Conservation (phyloP, 2,888 invertebrate species). For the Prosopocoilus inquinatus region DNA sequence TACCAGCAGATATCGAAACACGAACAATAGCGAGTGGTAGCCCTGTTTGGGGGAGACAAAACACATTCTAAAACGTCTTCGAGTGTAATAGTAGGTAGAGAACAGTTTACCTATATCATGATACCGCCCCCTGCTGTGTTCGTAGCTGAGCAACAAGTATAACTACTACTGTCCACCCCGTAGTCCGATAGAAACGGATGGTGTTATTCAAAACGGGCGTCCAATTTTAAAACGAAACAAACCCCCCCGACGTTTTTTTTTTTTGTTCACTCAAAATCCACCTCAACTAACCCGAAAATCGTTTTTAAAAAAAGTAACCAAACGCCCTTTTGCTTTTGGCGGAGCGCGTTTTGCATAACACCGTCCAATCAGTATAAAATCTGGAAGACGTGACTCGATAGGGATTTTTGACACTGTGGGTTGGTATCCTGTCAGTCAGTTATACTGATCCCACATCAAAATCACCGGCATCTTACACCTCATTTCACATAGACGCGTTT, state of each 20-base stretch:
- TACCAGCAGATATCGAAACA: too few species aligned
- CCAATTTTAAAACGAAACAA: too few species aligned
- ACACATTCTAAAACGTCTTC: conserved; percentile 1
- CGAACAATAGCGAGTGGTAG: too few species aligned
- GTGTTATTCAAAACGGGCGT: not conserved
- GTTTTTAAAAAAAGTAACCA: too few species aligned
- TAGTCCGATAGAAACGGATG: conserved; percentile 19
- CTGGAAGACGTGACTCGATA: conserved; percentile 25
- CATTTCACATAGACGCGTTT: conserved; percentile 36
- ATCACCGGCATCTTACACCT: conserved; percentile 37
- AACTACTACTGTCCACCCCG: conserved; percentile 23
- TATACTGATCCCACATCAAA: conserved; percentile 41
- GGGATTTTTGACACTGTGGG: conserved; percentile 39
- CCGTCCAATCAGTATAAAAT: conserved; percentile 21
- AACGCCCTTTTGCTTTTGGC: too few species aligned
- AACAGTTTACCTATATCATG: conserved; percentile 24
- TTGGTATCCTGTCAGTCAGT: conserved; percentile 41
- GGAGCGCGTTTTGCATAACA: not conserved
- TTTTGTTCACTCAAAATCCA: too few species aligned
- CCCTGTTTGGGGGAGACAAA: not conserved
- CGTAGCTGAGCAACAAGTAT: conserved; percentile 28
- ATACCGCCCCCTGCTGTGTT: conserved; percentile 23
- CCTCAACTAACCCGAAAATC: too few species aligned
- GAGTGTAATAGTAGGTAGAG: conserved; percentile 1
- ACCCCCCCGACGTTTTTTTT: too few species aligned